Base-by-base conservation (phyloP, 1,140 invertebrate genomes). In the Agrilus planipennis region DNA sequence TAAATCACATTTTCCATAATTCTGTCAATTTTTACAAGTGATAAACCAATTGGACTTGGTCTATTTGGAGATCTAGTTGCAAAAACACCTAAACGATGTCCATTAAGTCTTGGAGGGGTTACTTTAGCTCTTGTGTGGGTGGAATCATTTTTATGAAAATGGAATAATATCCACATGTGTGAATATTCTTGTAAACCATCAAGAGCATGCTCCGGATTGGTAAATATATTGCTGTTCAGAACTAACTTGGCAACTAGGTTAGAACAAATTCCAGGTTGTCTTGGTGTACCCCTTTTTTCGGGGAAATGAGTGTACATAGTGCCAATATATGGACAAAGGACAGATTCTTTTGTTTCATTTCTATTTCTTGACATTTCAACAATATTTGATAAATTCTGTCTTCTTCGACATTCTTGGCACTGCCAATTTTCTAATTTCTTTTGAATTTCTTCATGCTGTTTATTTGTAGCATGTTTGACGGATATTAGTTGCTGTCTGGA, bases 131-230 rank as follows among this genome's bases (percentile, higher is more conserved):
- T 70, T 25, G 72, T 65, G 63, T 69, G 75, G 1, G 65, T 73
- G 34, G 72, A 70, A 44, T 80, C 77, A 50, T 89, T 92, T 55
- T 77, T 75, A 59, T 92, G 86, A 63, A 94, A 94, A 53, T 90
- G 70, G 61, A 89, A 94, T 35, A 94, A 67, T 42, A 94, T 75
- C 87, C 90, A 94, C 67, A 92, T 77, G 63, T 94, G 88, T 3
- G 88, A 91, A 65, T 83, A 93, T 46, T 86, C 77, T 30, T 84
- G 70, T 27, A 94, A 63, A 3, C 86, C 87, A 56, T 84, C 75
- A 17, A 92, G 58, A 14, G 87, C 79, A 69, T 93, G 89, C 52
- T 82, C 75, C 2, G 89, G 88, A 68, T 93, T 93, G 25, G 79
- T 89, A 51, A 92, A 87, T n/a, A 84, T 60, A 28, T 67, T 65